Conservation (phyloP, 2,113 vertebrate genomes). For the Chaetura pelagica region DNA sequence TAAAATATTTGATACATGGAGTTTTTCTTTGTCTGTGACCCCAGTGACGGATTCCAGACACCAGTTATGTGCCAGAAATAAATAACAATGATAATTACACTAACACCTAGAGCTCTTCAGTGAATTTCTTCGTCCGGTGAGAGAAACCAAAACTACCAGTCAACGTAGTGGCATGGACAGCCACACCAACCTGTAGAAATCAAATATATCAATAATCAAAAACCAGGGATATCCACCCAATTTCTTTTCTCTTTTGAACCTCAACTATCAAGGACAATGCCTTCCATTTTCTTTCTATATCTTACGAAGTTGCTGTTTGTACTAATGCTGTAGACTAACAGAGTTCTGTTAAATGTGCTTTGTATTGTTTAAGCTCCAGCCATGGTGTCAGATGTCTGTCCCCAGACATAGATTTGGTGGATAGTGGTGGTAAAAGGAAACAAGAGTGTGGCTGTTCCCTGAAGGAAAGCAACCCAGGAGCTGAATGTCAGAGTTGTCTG, state of each 20-base stretch:
- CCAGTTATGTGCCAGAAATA: background rate
- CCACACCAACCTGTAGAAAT: background rate
- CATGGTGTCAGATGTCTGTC: fast-evolving
- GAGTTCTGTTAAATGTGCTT: background rate
- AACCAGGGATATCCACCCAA: background rate
- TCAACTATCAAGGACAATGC: background rate
- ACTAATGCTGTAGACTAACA: background rate
- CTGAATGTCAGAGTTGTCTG: background rate
- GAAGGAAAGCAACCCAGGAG: background rate
- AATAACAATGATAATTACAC: background rate
- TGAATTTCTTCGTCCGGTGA: background rate
- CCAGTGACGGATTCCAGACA: background rate
- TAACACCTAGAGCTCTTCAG: background rate
- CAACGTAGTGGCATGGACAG: background rate
- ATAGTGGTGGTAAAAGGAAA: background rate
- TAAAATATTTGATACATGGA: background rate
- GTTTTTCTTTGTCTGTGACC: background rate
- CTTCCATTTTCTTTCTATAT: background rate
- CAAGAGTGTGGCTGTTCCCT: background rate
- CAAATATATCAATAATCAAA: background rate
- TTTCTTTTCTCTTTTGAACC: background rate
- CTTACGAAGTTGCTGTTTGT: fast-evolving
- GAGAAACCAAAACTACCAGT: background rate
- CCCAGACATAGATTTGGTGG: background rate
- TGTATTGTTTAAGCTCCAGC: background rate